A percentile compares a stretch with the other conserved stretches of the same genome.
These are phyloP conservation scores for Drosophila conformis DNA, from an alignment of 2,888 invertebrate species.

Conservation along the genomic window DNA sequence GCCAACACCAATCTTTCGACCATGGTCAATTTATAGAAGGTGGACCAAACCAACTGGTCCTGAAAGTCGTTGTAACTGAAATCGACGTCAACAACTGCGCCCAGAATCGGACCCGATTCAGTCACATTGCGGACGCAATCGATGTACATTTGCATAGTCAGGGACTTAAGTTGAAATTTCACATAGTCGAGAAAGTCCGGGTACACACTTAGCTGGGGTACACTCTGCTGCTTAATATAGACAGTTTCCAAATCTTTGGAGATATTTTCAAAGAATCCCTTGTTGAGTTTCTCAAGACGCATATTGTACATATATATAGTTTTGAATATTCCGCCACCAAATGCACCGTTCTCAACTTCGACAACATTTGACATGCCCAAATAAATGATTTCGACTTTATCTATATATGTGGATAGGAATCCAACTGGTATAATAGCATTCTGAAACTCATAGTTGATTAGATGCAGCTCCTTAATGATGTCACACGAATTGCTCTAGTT, in stretches of 20 bases:
- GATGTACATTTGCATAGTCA: constrained; percentile 66
- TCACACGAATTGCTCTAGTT: constrained; percentile 39
- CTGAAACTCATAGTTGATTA: constrained; percentile 70
- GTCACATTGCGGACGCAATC: constrained; percentile 67
- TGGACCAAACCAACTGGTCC: constrained; percentile 27
- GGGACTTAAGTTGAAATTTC: constrained; percentile 64
- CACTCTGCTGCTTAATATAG: constrained; percentile 60
- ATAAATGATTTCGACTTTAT: constrained; percentile 53
- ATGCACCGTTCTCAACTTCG: constrained; percentile 65
- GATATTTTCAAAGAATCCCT: constrained; percentile 60
- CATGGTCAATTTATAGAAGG: constrained; percentile 69
- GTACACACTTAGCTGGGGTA: constrained; percentile 39
- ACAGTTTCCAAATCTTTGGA: constrained; percentile 45
- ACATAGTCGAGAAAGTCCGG: constrained; percentile 67
- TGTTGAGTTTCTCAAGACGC: constrained; percentile 45
- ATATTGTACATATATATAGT: constrained; percentile 68
- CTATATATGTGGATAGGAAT: constrained; percentile 63
- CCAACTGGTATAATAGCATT: constrained; percentile 55
- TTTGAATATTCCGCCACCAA: constrained; percentile 61
- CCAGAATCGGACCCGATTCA: constrained; percentile 55
- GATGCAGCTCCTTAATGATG: constrained; percentile 63
- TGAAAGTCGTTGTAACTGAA: constrained; percentile 76
- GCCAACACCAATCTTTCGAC: constrained; percentile 71
- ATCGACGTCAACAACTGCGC: constrained; percentile 62
- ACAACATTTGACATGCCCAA: constrained; percentile 65